Conservation (phyloP, 2,888 invertebrate genomes). For the Oligia latruncula region DNA sequence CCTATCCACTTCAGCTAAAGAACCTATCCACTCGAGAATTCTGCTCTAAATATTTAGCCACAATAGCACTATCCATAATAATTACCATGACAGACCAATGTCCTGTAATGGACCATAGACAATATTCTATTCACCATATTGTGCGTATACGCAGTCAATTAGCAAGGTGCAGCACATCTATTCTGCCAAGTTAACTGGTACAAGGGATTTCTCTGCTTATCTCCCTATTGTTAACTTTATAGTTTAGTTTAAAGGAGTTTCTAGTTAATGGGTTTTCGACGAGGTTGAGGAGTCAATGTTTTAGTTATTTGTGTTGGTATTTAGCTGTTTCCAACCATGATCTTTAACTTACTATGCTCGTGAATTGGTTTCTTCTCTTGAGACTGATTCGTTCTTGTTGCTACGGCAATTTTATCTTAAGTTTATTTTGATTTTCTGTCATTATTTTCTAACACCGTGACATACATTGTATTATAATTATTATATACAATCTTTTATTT, state of each 20-base stretch:
- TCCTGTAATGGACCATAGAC: constrained; percentile 57
- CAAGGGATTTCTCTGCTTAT: constrained; percentile 62
- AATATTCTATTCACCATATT: constrained; percentile 62
- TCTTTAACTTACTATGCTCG: neutral
- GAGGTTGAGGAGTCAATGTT: constrained; percentile 39
- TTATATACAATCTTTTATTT: neutral
- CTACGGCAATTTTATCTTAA: neutral
- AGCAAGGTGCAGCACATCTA: constrained; percentile 37
- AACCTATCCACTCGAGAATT: constrained; percentile 30
- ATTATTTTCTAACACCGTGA: neutral
- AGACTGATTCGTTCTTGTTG: neutral
- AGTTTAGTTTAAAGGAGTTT: constrained; percentile 42
- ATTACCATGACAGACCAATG: constrained; percentile 56
- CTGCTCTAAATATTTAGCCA: constrained; percentile 55
- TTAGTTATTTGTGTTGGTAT: constrained; percentile 18
- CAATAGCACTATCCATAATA: constrained; percentile 36
- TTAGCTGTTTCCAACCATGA: neutral
- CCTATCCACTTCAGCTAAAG: neutral
- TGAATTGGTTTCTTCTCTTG: neutral
- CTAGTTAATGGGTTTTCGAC: constrained; percentile 54
- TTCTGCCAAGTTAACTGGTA: constrained; percentile 49
- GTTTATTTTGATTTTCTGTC: neutral
- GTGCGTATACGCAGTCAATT: constrained; percentile 43
- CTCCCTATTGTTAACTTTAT: constrained; percentile 43
- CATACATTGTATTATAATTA: no score